Evolutionary conservation across 2,888 invertebrate species (phyloP), one percentile per base, ranked within the genome.

Genomic region (Perdita meconis): DNA sequence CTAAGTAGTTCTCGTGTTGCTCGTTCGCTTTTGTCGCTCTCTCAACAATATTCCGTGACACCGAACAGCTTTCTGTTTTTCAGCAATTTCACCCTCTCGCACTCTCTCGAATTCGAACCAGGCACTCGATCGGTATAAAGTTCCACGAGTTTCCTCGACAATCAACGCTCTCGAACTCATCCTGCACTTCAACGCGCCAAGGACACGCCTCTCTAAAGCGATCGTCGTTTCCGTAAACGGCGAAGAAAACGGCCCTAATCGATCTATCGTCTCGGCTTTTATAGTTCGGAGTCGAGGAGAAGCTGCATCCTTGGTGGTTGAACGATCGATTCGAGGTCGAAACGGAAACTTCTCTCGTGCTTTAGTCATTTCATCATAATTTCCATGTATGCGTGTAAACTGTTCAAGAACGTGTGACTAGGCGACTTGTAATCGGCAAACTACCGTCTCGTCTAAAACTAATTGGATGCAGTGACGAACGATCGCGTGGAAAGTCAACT

Each of bases 341-440:
- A 38, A 26, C n/a, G n/a, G n/a, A 24, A 53, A 13, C 5, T 30
- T 30, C 30, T 30, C 36, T 22, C 26, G 24, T 42, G 22, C 10
- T n/a, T 59, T 26, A 5, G 42, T 10, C 24, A n/a, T 59, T 24
- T 26, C 59, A 24, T 42, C 8, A 26, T 19, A 10, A 2, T 19
- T 6, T 16, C 19, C 16, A 19, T 12, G 64, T 36, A 36, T 13
- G 47, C 22, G 50, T 26, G 44, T 38, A 22, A n/a, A 47, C 16
- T 12, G 40, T 40, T 19, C 2, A 26, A n/a, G 47, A 47, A 42
- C 47, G 19, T 71, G 60, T 68, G 66, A 47, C 53, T n/a, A n/a
- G 66, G 61, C 44, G 50, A 83, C 80, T 78, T 78, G 75, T 74
- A 69, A 60, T 66, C 67, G 77, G 55, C 68, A 55, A 75, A 72